Conservation (phyloP, 2,888 invertebrate genomes). For the Nemotelus nigrinus region DNA sequence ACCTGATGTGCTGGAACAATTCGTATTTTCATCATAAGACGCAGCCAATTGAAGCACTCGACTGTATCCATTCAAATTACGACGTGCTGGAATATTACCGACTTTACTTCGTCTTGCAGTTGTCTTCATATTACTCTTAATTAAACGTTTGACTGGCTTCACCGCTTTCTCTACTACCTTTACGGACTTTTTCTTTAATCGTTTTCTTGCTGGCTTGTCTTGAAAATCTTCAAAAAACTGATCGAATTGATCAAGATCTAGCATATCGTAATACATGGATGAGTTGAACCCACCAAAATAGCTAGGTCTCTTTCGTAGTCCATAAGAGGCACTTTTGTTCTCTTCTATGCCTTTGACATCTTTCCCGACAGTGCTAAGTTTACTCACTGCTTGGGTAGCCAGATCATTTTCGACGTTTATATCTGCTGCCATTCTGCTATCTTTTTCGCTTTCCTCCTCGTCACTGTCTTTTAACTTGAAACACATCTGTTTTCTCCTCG, state of each 20-base stretch:
- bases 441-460: not conserved
- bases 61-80: not conserved
- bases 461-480: not conserved
- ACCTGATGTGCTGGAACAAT: not conserved
- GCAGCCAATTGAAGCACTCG: not conserved
- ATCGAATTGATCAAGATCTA: not conserved
- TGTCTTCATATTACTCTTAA: no score
- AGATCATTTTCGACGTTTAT: not conserved
- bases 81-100: not conserved
- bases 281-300: conserved; percentile 4
- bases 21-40: conserved; percentile 32
- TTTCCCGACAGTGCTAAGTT: not conserved
- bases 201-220: not conserved
- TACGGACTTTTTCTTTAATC: not conserved
- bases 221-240: not conserved
- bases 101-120: no score
- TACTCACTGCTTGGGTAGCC: not conserved
- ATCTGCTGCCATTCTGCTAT: not conserved
- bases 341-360: not conserved
- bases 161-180: not conserved
- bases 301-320: conserved; percentile 12
- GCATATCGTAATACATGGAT: conserved; percentile 25
- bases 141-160: no score
- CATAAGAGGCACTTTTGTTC: not conserved
- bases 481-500: not conserved